Evolutionary conservation across 2,888 invertebrate species (phyloP).

Genomic region (Chymomyza amoena): DNA sequence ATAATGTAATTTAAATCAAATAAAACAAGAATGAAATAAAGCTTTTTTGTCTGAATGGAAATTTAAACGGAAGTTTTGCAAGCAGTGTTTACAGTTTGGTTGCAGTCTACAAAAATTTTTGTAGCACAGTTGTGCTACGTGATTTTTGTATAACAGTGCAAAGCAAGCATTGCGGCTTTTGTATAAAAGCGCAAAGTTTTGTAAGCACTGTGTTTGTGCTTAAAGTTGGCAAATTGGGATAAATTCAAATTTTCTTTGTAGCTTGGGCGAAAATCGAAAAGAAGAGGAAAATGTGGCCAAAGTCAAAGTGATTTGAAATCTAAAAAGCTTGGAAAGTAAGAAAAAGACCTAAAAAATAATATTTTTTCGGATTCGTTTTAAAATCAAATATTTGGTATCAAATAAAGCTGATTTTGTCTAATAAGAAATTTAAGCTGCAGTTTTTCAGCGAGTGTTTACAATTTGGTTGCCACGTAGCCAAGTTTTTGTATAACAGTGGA

Average conservation of each 20-base stretch:
- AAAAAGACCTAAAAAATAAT: too few species aligned
- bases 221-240: not conserved
- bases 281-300: too few species aligned
- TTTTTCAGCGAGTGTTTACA: not conserved
- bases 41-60: not conserved
- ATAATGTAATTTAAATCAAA: constrained; percentile 60
- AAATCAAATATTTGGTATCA: too few species aligned
- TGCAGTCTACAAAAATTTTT: too few species aligned
- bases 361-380: too few species aligned
- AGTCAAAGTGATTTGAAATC: too few species aligned
- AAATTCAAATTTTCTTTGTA: too few species aligned
- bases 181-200: not conserved
- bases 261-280: too few species aligned
- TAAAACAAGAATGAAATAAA: constrained; percentile 23
- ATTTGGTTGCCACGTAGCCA: too few species aligned
- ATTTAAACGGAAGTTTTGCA: not conserved
- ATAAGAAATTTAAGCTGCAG: not conserved
- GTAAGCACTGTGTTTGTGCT: not conserved
- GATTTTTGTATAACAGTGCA: too few species aligned
- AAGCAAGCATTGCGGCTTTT: too few species aligned
- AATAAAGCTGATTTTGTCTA: constrained; percentile 5
- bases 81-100: not conserved
- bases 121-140: not conserved
- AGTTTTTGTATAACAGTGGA: not conserved
- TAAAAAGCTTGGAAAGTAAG: too few species aligned